Conservation (phyloP, 2,888 invertebrate genomes). For the Chrysolina americana region DNA sequence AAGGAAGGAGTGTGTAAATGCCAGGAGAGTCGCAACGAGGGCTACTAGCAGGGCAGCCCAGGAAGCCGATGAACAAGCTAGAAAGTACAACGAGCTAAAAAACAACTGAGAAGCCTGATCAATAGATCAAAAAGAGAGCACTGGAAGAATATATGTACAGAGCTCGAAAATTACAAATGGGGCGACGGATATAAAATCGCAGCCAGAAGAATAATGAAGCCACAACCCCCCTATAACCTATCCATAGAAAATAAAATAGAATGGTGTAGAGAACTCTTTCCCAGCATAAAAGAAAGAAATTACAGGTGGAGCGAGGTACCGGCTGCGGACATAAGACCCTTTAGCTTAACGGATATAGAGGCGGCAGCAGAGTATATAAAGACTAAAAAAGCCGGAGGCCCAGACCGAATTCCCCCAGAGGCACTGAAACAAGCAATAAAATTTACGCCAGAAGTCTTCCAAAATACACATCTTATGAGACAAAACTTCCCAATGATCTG, state of each 20-base stretch:
- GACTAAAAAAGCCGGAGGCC: conserved; percentile 6
- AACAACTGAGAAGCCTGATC: conserved; percentile 15
- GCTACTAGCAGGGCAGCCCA: background rate
- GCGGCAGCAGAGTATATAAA: background rate
- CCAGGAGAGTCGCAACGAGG: conserved; percentile 18
- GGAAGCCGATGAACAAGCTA: background rate
- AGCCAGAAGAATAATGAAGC: background rate
- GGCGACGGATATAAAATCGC: conserved; percentile 26
- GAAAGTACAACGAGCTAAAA: conserved; percentile 1
- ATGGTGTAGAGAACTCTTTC: conserved; percentile 3
- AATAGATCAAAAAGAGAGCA: conserved; percentile 12
- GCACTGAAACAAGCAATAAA: conserved; percentile 2
- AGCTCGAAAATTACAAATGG: conserved; percentile 24
- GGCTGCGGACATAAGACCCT: background rate
- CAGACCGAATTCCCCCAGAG: conserved; percentile 12
- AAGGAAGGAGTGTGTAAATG: conserved; percentile 14
- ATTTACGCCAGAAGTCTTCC: conserved; percentile 1
- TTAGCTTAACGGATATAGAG: background rate
- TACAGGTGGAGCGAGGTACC: conserved; percentile 1
- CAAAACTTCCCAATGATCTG: conserved; percentile 1
- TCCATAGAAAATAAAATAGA: background rate
- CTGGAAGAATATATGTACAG: conserved; percentile 19
- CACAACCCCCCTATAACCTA: background rate
- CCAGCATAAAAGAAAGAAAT: background rate
- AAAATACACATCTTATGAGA: background rate